Evolutionary conservation across 2,113 vertebrate species (phyloP).

Genomic region (Nesoenas mayeri): DNA sequence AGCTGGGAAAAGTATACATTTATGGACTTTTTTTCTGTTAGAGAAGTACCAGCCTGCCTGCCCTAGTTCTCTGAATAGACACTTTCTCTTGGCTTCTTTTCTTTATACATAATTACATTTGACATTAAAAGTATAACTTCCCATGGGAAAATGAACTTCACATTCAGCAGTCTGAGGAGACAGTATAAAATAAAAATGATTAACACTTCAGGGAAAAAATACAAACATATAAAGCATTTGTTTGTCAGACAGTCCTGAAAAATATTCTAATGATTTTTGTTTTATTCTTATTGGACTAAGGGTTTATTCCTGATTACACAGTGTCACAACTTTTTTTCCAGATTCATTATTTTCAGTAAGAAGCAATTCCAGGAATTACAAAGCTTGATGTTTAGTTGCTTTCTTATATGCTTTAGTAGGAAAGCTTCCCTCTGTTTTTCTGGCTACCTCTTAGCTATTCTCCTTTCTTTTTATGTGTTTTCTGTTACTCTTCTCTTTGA

Average conservation of each 20-base stretch:
- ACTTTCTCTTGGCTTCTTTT: slow-evolving; percentile 11
- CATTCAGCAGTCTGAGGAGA: neutral
- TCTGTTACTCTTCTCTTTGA: neutral
- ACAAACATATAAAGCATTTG: neutral
- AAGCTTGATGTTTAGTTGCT: neutral
- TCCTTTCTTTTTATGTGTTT: neutral
- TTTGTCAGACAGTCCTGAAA: neutral
- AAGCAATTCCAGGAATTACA: neutral
- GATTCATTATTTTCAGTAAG: neutral
- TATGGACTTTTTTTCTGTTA: neutral
- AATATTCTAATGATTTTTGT: neutral
- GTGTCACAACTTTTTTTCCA: neutral
- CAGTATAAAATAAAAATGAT: slow-evolving; percentile 19
- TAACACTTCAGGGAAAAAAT: slow-evolving; percentile 7
- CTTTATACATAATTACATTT: slow-evolving; percentile 37
- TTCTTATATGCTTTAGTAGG: neutral
- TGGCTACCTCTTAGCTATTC: neutral
- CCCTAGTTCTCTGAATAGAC: slow-evolving; percentile 12
- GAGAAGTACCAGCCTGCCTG: neutral
- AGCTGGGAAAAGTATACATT: neutral
- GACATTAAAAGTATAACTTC: slow-evolving; percentile 35
- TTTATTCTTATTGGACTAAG: neutral
- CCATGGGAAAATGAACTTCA: slow-evolving; percentile 22
- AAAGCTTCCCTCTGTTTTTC: rapidly evolving
- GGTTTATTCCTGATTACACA: neutral